These are phyloP conservation scores for Catocala fraxini DNA, from an alignment of 2,888 invertebrate genomes.

Conservation along the genomic window DNA sequence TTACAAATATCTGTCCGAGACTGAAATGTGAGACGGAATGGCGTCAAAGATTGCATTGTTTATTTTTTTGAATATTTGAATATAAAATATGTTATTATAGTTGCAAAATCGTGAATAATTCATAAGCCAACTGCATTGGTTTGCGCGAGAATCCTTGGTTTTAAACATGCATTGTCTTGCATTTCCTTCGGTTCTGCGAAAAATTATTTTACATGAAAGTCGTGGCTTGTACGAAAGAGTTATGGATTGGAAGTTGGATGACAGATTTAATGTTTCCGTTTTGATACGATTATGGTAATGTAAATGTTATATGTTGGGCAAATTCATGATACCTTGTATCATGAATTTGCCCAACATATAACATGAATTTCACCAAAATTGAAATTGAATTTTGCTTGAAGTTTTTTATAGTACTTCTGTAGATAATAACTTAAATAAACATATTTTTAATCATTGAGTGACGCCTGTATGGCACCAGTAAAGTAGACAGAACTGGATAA, in stretches of 20 bases:
- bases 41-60: slow-evolving; percentile 32
- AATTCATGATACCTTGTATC: not conserved
- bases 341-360: too few relatives aligned
- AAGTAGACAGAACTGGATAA: too few relatives aligned
- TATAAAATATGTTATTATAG: slow-evolving; percentile 23
- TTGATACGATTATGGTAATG: not conserved
- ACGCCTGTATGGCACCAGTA: too few relatives aligned
- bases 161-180: slow-evolving; percentile 21
- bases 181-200: slow-evolving; percentile 9
- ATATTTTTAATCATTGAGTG: too few relatives aligned
- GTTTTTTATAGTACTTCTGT: too few relatives aligned
- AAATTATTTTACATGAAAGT: slow-evolving; percentile 7
- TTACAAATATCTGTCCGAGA: slow-evolving; percentile 23
- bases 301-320: not conserved
- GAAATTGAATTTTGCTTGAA: too few relatives aligned
- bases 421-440: too few relatives aligned
- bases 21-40: slow-evolving; percentile 35
- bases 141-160: slow-evolving; percentile 20
- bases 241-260: not conserved
- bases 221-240: not conserved
- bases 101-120: slow-evolving; percentile 42
- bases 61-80: slow-evolving; percentile 36
- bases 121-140: slow-evolving; percentile 14
- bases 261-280: not conserved
- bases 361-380: too few relatives aligned